phyloP scores from a whole-genome alignment of 2,797 vertebrate species.

The Smutsia gigantea region DNA sequence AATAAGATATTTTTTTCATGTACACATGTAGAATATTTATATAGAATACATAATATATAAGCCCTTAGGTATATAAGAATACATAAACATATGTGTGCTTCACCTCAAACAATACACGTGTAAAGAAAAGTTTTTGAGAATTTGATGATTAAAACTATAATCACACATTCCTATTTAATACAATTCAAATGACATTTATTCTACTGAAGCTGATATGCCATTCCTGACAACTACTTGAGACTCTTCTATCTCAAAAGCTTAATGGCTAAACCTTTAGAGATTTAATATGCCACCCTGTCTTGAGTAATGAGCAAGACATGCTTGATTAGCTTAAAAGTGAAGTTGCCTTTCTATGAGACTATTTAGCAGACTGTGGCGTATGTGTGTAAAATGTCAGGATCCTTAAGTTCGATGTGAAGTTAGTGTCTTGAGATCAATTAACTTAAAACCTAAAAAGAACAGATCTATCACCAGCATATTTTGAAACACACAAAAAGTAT shows the following conservation, averaged over 20 bases:
- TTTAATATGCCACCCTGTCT: slow-evolving; percentile 77
- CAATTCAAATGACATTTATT: slow-evolving; percentile 70
- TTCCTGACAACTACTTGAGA: slow-evolving; percentile 74
- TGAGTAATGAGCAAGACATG: slow-evolving; percentile 77
- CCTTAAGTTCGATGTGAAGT: slow-evolving; percentile 77
- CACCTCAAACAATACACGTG: background rate
- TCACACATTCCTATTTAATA: slow-evolving; percentile 60
- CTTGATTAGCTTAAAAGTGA: slow-evolving; percentile 80
- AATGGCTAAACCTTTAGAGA: slow-evolving; percentile 80
- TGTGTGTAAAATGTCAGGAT: slow-evolving; percentile 76
- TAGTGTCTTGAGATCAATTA: slow-evolving; percentile 77
- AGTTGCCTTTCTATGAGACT: slow-evolving; percentile 76
- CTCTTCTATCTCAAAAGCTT: slow-evolving; percentile 78
- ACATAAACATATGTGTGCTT: background rate
- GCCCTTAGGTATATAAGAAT: background rate
- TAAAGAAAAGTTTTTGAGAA: slow-evolving; percentile 28
- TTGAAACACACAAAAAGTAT: slow-evolving; percentile 69
- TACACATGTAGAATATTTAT: background rate
- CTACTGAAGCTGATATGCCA: slow-evolving; percentile 69
- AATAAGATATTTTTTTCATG: background rate
- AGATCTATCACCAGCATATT: slow-evolving; percentile 71
- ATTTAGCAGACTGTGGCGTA: slow-evolving; percentile 67
- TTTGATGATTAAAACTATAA: slow-evolving; percentile 72
- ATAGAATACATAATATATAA: background rate
- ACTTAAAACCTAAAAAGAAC: slow-evolving; percentile 69